These are phyloP conservation scores for Lipotes vexillifer DNA, from an alignment of 2,113 vertebrate species.

Conservation along the genomic window DNA sequence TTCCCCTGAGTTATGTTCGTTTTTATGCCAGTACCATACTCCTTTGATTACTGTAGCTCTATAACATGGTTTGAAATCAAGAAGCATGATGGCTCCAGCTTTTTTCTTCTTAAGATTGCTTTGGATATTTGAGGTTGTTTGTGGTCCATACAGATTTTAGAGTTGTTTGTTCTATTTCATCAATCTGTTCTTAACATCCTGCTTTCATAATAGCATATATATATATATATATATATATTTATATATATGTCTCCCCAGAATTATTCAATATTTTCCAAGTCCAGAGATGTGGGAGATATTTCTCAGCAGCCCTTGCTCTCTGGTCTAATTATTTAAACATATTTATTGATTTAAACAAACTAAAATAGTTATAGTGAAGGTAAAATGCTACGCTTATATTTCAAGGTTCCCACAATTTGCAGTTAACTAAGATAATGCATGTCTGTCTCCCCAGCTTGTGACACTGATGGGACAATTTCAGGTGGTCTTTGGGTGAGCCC, in stretches of 20 bases:
- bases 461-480: constrained; percentile 77
- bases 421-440: not conserved
- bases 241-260: not conserved
- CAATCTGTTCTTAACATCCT: not conserved
- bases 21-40: not conserved
- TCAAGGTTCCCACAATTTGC: not conserved
- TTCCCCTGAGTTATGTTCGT: not conserved
- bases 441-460: constrained; percentile 80
- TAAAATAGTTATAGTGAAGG: not conserved
- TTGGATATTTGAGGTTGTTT: not conserved
- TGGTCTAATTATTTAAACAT: not conserved
- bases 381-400: not conserved
- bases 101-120: not conserved
- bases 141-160: not conserved
- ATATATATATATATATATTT: not conserved
- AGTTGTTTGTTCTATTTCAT: not conserved
- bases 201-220: not conserved
- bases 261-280: not conserved
- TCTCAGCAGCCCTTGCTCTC: not conserved
- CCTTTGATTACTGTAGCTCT: not conserved
- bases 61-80: not conserved
- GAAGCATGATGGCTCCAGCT: not conserved
- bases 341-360: not conserved
- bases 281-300: not conserved
- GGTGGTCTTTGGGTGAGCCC: constrained; percentile 80